Evolutionary conservation across 2,888 invertebrate species (phyloP), one percentile per base, ranked within the genome.

Genomic region (Machimus rusticus): DNA sequence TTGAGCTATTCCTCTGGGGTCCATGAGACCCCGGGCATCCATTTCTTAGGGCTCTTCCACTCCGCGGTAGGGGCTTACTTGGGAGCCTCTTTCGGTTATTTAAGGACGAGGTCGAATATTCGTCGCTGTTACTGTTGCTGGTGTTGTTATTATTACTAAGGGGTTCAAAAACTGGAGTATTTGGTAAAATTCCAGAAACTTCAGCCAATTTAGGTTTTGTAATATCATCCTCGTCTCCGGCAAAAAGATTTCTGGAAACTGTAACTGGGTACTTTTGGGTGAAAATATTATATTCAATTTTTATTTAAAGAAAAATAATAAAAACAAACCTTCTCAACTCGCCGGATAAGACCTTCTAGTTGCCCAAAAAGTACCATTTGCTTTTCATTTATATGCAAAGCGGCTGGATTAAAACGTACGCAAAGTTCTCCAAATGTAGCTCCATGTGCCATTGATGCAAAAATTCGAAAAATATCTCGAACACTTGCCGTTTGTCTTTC

Each of bases 331-430:
- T 97, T 97, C 90, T 97, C 95, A 0, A 98, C 95, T 89, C 97
- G 93, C 46, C 97, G 94, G 87, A 98, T 97, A 6, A 98, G 93
- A 0, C 96, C 96, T 91, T 97, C 96, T 5, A 98, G 94, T n/a
- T 98, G 93, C 0, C 98, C 98, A 92, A 97, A 98, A 90, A 98
- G 96, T 85, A 98, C 96, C 79, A 98, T 94, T 90, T 96, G 96
- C 89, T 97, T 94, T 93, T 97, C 97, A 91, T 97, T 96, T 90
- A 97, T 96, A 90, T 95, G 95, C 78, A 96, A 93, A 89, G 94
- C 94, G 89, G 96, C 95, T 5, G 97, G 97, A 92, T 96, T 96
- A 91, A 94, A 93, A 82, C 96, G 94, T 77, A 95, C 93, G 91
- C 97, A 97, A 46, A 97, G 93, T 91, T 97, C 96, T 88, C 95